Conservation (phyloP, 2,113 vertebrate species). For the Misgurnus anguillicaudatus region DNA sequence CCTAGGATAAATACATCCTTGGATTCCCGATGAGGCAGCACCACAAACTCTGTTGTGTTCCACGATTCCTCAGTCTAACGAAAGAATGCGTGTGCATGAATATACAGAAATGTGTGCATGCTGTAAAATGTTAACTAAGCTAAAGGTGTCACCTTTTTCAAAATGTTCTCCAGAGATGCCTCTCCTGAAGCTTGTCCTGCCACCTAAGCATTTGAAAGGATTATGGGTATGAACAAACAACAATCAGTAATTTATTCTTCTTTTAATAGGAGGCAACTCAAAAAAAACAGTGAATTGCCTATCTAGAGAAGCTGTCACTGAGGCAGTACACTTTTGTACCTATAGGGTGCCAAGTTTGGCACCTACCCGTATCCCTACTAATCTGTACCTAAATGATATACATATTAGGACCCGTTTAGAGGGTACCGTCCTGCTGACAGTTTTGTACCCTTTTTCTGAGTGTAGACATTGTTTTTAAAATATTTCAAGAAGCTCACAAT, state of each 20-base stretch:
- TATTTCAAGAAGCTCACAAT: not conserved
- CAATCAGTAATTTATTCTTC: not conserved
- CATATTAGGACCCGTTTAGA: no score
- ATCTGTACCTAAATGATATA: no score
- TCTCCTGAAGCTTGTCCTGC: slow-evolving; percentile 84
- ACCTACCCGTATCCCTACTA: no score
- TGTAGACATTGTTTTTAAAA: no score
- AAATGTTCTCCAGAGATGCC: slow-evolving; percentile 76
- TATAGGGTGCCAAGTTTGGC: no score
- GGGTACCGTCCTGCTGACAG: no score
- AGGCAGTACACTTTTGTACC: no score
- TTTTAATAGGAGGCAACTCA: not conserved
- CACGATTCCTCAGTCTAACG: slow-evolving; percentile 79
- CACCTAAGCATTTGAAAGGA: slow-evolving; percentile 61
- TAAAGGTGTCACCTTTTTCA: slow-evolving; percentile 75
- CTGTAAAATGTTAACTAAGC: not conserved
- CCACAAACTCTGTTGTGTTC: slow-evolving; percentile 79
- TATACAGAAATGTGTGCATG: not conserved
- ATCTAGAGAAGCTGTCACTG: no score
- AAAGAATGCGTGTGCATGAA: not conserved
- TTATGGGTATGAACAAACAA: not conserved
- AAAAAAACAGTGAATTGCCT: not conserved
- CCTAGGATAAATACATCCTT: slow-evolving; percentile 82
- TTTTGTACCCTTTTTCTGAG: no score
- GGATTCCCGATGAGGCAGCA: slow-evolving; percentile 76